These are phyloP conservation scores for Myotis lucifugus DNA, from an alignment of 2,113 vertebrate genomes.

Conservation along the genomic window DNA sequence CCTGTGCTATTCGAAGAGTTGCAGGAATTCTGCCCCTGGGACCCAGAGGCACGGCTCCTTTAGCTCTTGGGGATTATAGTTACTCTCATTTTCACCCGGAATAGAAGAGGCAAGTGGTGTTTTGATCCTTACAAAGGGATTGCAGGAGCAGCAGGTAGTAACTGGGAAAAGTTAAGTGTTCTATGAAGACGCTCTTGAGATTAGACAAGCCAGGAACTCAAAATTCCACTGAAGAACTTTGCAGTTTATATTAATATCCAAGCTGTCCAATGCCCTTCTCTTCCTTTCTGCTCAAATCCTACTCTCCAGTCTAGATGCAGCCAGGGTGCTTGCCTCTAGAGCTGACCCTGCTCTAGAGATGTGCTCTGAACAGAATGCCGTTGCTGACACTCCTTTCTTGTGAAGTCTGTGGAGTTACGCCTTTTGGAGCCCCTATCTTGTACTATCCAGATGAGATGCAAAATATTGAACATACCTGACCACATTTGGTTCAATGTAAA, in stretches of 20 bases:
- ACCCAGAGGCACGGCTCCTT: neutral
- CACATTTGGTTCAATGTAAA: neutral
- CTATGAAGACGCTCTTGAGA: neutral
- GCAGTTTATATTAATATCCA: neutral
- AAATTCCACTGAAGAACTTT: too few relatives aligned
- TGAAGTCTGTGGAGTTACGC: neutral
- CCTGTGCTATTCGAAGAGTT: neutral
- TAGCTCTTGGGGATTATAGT: neutral
- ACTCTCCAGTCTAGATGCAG: neutral
- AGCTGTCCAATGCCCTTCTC: neutral
- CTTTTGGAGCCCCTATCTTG: neutral
- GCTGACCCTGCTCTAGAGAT: neutral
- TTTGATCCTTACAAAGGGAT: constrained; percentile 26
- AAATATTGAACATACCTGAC: neutral
- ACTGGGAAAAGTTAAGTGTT: neutral
- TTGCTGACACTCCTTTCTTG: neutral
- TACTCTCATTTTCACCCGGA: neutral
- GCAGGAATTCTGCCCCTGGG: constrained; percentile 48
- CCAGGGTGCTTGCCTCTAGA: neutral
- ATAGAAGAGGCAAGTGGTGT: neutral
- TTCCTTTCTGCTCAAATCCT: neutral
- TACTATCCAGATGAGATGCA: neutral
- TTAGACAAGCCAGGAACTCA: neutral
- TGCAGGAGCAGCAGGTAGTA: neutral
- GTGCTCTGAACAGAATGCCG: neutral